phyloP scores from a whole-genome alignment of 2,797 vertebrate species.

The Poecilia velifera region DNA sequence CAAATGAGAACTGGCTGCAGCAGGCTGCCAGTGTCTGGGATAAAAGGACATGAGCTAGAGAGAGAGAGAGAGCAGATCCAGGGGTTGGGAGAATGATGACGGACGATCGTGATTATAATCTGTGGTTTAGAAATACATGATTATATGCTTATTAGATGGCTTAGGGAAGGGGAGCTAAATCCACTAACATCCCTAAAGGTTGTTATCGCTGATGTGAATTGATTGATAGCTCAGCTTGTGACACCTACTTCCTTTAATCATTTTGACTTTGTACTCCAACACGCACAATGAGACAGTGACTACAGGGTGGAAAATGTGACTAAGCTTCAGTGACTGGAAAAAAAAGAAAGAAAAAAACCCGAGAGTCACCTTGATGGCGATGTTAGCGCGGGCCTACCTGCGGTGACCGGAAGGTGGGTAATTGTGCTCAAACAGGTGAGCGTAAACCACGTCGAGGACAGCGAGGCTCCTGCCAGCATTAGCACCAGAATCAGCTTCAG shows the following conservation, averaged over 20 bases:
- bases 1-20: slow-evolving; percentile 45
- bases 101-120: slow-evolving; percentile 68
- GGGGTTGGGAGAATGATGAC: slow-evolving; percentile 65
- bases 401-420: slow-evolving; percentile 94
- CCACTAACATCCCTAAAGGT: slow-evolving; percentile 38
- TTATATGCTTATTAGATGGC: slow-evolving; percentile 60
- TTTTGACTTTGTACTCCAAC: slow-evolving; percentile 3
- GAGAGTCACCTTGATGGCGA: slow-evolving; percentile 29
- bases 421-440: slow-evolving; percentile 91
- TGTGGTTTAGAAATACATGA: slow-evolving; percentile 56
- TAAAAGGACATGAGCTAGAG: slow-evolving; percentile 38
- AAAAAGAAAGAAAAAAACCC: background rate
- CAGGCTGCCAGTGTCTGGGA: slow-evolving; percentile 51
- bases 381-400: slow-evolving; percentile 81
- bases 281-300: background rate
- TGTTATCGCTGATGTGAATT: slow-evolving; percentile 36
- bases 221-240: slow-evolving; percentile 19
- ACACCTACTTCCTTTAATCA: background rate
- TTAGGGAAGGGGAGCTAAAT: slow-evolving; percentile 24
- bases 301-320: background rate
- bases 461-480: slow-evolving; percentile 92
- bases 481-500: slow-evolving; percentile 96
- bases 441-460: slow-evolving; percentile 96
- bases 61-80: slow-evolving; percentile 53
- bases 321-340: background rate